Base-by-base conservation (phyloP, 2,797 vertebrate genomes). In the Pteropus rufus region DNA sequence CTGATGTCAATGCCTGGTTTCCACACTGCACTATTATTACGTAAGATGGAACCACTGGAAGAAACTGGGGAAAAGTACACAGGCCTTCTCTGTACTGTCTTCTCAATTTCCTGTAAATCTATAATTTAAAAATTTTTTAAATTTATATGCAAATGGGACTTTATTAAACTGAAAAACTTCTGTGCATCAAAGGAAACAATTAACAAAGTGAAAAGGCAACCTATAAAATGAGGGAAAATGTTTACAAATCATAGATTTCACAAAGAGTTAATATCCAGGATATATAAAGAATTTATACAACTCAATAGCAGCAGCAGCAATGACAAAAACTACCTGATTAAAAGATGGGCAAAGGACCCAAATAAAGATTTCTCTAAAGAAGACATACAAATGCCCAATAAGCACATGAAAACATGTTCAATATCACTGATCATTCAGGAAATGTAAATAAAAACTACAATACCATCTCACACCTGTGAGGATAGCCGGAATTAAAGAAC, bases 21-120 rank as follows among this genome's bases (percentile, higher is more conserved):
- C 24, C 6, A 4, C 16, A 26, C 0, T 0, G 4, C 31, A 8
- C 67, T 44, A 26, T 29, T 5, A 9, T 10, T 11, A 26, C 0
- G 0, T 10, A 64, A 72, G 34, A 36, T 2, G 2, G 21, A 52
- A 24, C 29, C 15, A 2, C 0, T 5, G 19, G 7, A 26, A 36
- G 52, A 67, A 82, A 62, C 62, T 7, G 19, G 39, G 19, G 34
- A 18, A 19, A 5, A 1, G 34, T 3, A 16, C 31, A 6, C 16
- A 5, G 83, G 44, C 26, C 31, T 75, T 46, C 87, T 67, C 7
- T 19, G 21, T 2, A 5, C n/a, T 14, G 34, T 19, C 70, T 31
- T n/a, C 56, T 41, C 24, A 87, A 79, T 58, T 77, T 93, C 39
- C 75, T 21, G 0, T 44, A 23, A 79, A 44, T 34, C n/a, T 60